Conservation (phyloP, 1,140 invertebrate genomes). For the Drosophila bifasciata region DNA sequence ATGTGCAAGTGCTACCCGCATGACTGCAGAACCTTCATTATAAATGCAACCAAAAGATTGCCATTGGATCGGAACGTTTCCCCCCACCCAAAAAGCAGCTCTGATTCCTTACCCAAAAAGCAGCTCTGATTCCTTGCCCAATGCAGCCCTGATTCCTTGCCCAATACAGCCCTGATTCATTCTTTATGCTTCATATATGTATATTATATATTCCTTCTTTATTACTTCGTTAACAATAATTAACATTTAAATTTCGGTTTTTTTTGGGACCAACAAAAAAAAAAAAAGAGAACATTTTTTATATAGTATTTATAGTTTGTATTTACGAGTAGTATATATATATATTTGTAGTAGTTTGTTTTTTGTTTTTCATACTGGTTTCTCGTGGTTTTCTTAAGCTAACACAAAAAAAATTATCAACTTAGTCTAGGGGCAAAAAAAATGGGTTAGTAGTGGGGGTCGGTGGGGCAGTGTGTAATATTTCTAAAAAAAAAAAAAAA, state of each 20-base stretch:
- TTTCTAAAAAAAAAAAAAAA: constrained; percentile 1
- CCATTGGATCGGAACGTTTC: too few species aligned
- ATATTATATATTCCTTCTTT: constrained; percentile 29
- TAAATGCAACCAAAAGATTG: constrained; percentile 1
- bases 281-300: background rate
- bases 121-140: too few species aligned
- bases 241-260: constrained; percentile 34
- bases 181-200: background rate
- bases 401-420: constrained; percentile 31
- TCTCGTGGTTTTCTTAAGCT: constrained; percentile 28
- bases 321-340: background rate
- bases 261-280: constrained; percentile 11
- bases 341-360: constrained; percentile 14
- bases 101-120: too few species aligned
- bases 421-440: constrained; percentile 37
- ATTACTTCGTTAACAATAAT: constrained; percentile 53
- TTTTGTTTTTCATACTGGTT: constrained; percentile 51
- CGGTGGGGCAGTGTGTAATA: too few species aligned
- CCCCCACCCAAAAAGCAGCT: background rate
- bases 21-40: constrained; percentile 9
- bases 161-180: background rate
- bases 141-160: too few species aligned
- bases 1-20: constrained; percentile 42
- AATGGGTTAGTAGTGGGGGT: too few species aligned
- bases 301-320: background rate